Evolutionary conservation across 2,888 invertebrate species (phyloP), one percentile per base, ranked within the genome.

Genomic region (Invenusta paracnida): DNA sequence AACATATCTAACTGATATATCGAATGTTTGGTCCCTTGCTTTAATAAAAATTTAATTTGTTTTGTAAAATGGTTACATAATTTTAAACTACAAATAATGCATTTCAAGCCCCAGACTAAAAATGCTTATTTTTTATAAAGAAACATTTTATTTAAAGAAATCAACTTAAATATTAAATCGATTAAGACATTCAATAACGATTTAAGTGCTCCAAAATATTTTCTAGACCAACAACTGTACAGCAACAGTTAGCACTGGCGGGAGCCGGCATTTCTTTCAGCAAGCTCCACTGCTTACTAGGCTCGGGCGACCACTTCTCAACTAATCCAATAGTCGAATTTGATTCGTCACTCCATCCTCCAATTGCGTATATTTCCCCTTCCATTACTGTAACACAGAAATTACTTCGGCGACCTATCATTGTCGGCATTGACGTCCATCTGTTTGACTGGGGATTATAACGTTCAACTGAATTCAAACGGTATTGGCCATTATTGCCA

Each of bases 351-450:
- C 48, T 85, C 85, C 85, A 85, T 13, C 86, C 86, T 17, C 86
- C 86, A 13, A 86, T 86, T 2, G 31, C 86, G 30, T 86, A 86
- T 23, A 86, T 86, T 5, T 86, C 86, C 25, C 66, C 86, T 17
- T 81, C 31, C 1, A 86, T 28, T 5, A 86, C 29, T 17, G 86
- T 29, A 31, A 30, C 30, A 23, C 86, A 81, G 25, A 86, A 86
- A 25, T 86, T 86, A 29, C 86, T 86, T 30, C 86, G 27, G 48
- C 81, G 67, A 13, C 29, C 5, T n/a, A 81, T 73, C 86, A 86
- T 86, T 17, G 73, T 29, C 11, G 86, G 86, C 29, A 81, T 29
- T 0, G 30, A 28, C 25, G 29, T 23, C 86, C 86, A 86, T 0
- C 30, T 29, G 23, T 86, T 86, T 0, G 28, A 25, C 79, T 82